These are phyloP conservation scores for Zygaena filipendulae DNA, from an alignment of 2,888 invertebrate species.

Conservation along the genomic window DNA sequence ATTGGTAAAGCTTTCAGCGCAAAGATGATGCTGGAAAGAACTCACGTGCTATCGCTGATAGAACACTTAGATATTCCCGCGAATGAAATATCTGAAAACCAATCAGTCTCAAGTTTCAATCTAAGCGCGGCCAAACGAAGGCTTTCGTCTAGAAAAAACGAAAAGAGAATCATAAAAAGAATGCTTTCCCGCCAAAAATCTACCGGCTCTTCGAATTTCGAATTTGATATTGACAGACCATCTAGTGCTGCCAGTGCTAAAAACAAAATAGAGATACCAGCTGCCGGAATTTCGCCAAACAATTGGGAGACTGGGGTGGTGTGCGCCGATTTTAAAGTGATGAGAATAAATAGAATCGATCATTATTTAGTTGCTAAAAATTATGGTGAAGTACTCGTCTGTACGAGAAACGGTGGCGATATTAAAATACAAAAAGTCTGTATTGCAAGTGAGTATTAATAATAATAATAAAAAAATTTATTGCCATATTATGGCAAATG, in stretches of 20 bases:
- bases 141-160: constrained; percentile 28
- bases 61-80: constrained; percentile 28
- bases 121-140: constrained; percentile 45
- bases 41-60: constrained; percentile 32
- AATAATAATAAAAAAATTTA: not conserved
- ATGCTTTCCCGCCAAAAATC: constrained; percentile 32
- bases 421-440: constrained; percentile 31
- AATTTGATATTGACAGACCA: constrained; percentile 31
- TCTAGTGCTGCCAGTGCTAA: constrained; percentile 37
- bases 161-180: constrained; percentile 21
- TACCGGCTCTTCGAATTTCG: constrained; percentile 18
- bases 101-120: constrained; percentile 31
- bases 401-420: constrained; percentile 30
- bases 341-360: constrained; percentile 28
- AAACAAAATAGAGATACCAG: constrained; percentile 24
- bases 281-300: constrained; percentile 22
- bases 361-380: constrained; percentile 45
- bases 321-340: constrained; percentile 44
- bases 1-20: constrained; percentile 51
- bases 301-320: constrained; percentile 38
- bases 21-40: constrained; percentile 35
- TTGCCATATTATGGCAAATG: no score
- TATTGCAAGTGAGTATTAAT: constrained; percentile 35
- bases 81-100: constrained; percentile 14
- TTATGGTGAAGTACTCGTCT: constrained; percentile 45